Base-by-base conservation (phyloP, 2,797 vertebrate genomes). In the Neomorphus geoffroyi region DNA sequence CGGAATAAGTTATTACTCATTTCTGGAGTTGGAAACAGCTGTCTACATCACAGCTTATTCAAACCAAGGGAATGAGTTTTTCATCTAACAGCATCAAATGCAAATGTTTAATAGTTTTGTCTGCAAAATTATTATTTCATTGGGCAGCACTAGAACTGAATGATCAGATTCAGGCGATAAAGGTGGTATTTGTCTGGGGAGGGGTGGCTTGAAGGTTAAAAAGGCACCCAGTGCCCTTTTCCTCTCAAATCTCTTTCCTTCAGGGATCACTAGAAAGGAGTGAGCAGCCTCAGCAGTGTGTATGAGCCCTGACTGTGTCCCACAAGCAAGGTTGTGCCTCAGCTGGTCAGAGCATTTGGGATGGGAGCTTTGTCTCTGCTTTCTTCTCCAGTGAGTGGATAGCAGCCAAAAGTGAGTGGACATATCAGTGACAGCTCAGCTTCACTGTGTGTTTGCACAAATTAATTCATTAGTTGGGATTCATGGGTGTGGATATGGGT, bases 211-310 rank as follows among this genome's bases (percentile, higher is more conserved):
- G 41, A 27, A 46, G 23, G 19, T 83, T 74, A 30, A 17, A 13
- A 19, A 69, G 32, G 43, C 21, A 64, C 15, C 6, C n/a, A 5
- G 4, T 10, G 2, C 12, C 10, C 9, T 61, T 85, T 71, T 58
- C 7, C 21, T 71, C 30, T 30, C 30, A 64, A 13, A 69, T 48
- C 13, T 65, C 15, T 24, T 46, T 56, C 33, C 30, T 74, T 78
- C 53, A 67, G 13, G 10, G 10, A 9, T 90, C 19, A 26, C n/a
- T 39, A 53, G 35, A 81, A 75, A 75, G 37, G 19, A 7, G 4
- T 7, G 27, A 79, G 51, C 32, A 30, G 17, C 18, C 26, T 22
- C 30, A 35, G 37, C 0, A 0, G 3, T n/a, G 6, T 43, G 2
- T 41, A 8, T 11, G 7, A 83, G 9, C 28, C 43, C 43, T 61